phyloP scores from a whole-genome alignment of 2,113 vertebrate species.

The Mobula hypostoma region DNA sequence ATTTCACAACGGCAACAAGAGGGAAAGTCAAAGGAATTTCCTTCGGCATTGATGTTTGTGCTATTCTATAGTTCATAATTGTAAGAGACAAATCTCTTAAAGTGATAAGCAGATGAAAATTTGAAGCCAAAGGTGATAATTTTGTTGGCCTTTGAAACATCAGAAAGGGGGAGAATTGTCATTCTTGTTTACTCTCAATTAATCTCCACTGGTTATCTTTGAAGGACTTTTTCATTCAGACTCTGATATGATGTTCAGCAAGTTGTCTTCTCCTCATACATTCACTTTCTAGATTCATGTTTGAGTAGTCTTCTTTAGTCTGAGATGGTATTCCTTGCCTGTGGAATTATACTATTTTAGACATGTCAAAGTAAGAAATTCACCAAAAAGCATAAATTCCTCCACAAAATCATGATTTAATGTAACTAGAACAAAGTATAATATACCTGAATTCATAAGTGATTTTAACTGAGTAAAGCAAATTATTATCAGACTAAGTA shows the following conservation, averaged over 20 bases:
- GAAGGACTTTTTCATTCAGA: not conserved
- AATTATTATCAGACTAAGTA: not conserved
- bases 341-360: not conserved
- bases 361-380: no score
- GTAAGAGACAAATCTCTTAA: not conserved
- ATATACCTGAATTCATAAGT: not conserved
- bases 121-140: not conserved
- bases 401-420: not conserved
- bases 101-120: not conserved
- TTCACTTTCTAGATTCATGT: not conserved
- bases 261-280: not conserved
- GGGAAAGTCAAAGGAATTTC: not conserved
- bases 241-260: not conserved
- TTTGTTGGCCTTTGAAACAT: not conserved
- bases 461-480: slow-evolving; percentile 4
- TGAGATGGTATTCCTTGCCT: not conserved
- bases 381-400: no score
- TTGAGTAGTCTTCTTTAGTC: not conserved
- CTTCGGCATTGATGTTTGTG: not conserved
- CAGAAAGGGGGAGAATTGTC: not conserved
- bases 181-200: not conserved
- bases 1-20: not conserved
- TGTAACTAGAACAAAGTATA: not conserved
- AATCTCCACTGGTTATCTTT: not conserved
- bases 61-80: not conserved